Evolutionary conservation across 2,797 vertebrate species (phyloP), one percentile per base, ranked within the genome.

Genomic region (Acanthopagrus latus): DNA sequence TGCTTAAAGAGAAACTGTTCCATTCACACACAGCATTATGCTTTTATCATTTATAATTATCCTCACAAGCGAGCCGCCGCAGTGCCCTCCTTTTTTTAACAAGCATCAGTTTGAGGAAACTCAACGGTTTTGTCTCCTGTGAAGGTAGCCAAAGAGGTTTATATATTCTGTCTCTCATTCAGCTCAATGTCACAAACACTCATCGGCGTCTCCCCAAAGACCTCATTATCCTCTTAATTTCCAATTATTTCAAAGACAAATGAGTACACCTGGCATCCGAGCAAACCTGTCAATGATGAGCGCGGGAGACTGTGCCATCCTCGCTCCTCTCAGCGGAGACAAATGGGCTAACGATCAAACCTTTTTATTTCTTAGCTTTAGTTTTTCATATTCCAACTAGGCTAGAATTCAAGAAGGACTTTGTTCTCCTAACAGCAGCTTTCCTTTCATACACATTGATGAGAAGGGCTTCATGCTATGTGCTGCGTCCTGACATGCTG

Each of bases 181-280:
- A 74, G 74, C 68, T 80, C 80, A 84, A 79, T 78, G 90, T 86
- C 90, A 88, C 82, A 83, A 80, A 73, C 74, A 48, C 85, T 90
- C 84, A 74, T 75, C 74, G 13, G 48, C 5, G 48, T 84, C 75
- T 94, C 94, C 92, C 93, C 47, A 64, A 84, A 91, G 93, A 91
- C 79, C 93, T 94, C 90, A 95, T 94, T 93, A 94, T 91, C 88
- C 74, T 82, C 76, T 93, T 95, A 90, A 94, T 94, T 92, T 91
- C 81, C 84, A 91, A 92, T 95, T 90, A 94, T 91, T 93, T 85
- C 79, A 80, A 91, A 93, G 90, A 93, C 91, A 91, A 91, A 93
- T 85, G 83, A 89, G 86, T 80, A 78, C 88, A 92, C 85, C 90
- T 94, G 90, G 88, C 89, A 88, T 83, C 71, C 74, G 27, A 64